Evolutionary conservation across 2,113 vertebrate species (phyloP).

Genomic region (Lycocorax pyrrhopterus): DNA sequence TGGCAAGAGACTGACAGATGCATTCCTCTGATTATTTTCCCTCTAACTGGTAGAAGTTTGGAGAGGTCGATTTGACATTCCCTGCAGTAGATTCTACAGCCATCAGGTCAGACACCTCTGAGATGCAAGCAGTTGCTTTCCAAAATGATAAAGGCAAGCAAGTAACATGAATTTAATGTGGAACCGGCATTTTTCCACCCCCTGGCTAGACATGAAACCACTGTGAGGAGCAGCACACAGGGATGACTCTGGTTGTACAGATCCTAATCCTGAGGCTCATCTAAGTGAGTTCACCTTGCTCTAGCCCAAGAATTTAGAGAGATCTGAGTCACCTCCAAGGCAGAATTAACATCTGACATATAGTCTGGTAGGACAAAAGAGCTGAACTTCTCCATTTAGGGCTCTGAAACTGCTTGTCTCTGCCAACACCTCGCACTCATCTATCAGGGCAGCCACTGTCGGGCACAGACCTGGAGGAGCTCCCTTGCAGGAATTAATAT

Average conservation of each 20-base stretch:
- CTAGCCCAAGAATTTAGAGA: background rate
- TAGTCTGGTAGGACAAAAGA: background rate
- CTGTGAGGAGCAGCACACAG: background rate
- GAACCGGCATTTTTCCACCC: background rate
- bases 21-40: background rate
- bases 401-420: background rate
- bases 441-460: background rate
- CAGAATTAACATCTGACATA: background rate
- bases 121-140: background rate
- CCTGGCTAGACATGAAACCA: background rate
- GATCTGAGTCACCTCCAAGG: background rate
- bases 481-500: background rate
- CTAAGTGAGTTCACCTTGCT: background rate
- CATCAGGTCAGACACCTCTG: background rate
- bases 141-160: background rate
- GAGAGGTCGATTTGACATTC: background rate
- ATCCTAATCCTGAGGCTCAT: background rate
- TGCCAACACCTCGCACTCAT: background rate
- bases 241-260: background rate
- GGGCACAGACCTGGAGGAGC: background rate
- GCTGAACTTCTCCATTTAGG: background rate
- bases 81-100: background rate
- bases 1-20: background rate
- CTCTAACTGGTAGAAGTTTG: background rate
- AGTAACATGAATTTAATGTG: background rate